Conservation (phyloP, 1,140 invertebrate species). For the Diabrotica virgifera region DNA sequence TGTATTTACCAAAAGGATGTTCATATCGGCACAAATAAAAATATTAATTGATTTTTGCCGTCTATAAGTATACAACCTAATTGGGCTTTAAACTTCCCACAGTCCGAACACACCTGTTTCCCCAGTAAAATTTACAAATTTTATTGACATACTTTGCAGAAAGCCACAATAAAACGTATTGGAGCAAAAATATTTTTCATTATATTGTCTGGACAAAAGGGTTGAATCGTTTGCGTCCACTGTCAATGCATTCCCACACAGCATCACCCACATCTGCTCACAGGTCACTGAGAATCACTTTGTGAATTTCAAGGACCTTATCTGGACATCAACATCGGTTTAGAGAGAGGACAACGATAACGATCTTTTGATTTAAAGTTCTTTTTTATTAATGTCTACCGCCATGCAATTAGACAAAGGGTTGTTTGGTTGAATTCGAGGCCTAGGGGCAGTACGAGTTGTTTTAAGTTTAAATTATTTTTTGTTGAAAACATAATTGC, state of each 20-base stretch:
- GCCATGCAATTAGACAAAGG: not conserved
- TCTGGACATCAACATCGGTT: constrained; percentile 15
- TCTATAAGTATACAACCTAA: too few relatives aligned
- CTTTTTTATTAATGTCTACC: constrained; percentile 6
- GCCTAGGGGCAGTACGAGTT: too few relatives aligned
- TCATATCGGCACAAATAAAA: too few relatives aligned
- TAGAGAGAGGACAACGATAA: constrained; percentile 9
- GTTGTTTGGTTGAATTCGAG: not conserved
- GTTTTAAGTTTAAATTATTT: too few relatives aligned
- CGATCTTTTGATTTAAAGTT: constrained; percentile 14
- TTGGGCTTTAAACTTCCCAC: not conserved
- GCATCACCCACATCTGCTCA: constrained; percentile 20
- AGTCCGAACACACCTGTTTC: not conserved
- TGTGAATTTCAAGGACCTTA: constrained; percentile 12
- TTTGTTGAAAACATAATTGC: too few relatives aligned
- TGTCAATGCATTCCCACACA: constrained; percentile 15
- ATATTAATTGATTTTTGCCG: too few relatives aligned
- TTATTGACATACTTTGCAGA: not conserved
- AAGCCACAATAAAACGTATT: constrained; percentile 3
- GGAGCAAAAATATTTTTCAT: constrained; percentile 15
- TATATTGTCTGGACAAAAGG: constrained; percentile 13
- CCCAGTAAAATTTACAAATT: not conserved
- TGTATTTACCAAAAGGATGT: too few relatives aligned
- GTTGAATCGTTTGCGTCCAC: constrained; percentile 8
- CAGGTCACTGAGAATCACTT: constrained; percentile 18